Base-by-base conservation (phyloP, 2,797 vertebrate species). In the Bufotes viridis region DNA sequence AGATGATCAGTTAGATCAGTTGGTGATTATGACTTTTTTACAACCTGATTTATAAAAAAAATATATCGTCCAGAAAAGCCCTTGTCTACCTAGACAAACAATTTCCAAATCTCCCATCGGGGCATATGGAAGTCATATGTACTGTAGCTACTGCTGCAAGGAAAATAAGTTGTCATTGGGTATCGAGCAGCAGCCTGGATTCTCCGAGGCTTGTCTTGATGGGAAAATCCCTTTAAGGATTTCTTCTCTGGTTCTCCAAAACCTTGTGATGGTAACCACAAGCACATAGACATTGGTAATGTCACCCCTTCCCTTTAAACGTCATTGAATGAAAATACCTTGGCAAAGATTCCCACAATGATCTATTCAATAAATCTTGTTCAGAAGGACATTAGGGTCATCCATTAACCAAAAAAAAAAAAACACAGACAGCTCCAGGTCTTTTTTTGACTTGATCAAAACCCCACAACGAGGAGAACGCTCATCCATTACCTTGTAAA, bases 301-400 rank as follows among this genome's bases (percentile, higher is more conserved):
- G 63, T 24, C 10, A 29, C 34, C 20, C n/a, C 29, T 29, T 72
- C 24, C 14, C 57, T 12, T 81, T 22, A 58, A 81, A 81, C 67
- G 78, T 80, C 70, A 74, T 49, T 11, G 55, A 70, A 15, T n/a
- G 74, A 55, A 84, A 69, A 85, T 76, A 70, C 51, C 42, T 42
- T 42, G 72, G 58, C 34, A 14, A 53, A 57, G 61, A 85, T 80
- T 80, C 78, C 57, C 74, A 81, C 8, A 81, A 61, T 84, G 76
- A 80, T 76, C 78, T 75, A 65, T 85, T 88, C 58, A 65, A 76
- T 82, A 88, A 85, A 22, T 55, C n/a, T 78, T 81, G 78, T 86
- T 82, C 84, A 58, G 29, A 78, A 80, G 74, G 34, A 80, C 79
- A 63, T 63, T 34, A 34, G 75, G 76, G 60, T 85, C 87, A 86